Evolutionary conservation across 2,888 invertebrate species (phyloP), one percentile per base, ranked within the genome.

Genomic region (Eristalinus aeneus): DNA sequence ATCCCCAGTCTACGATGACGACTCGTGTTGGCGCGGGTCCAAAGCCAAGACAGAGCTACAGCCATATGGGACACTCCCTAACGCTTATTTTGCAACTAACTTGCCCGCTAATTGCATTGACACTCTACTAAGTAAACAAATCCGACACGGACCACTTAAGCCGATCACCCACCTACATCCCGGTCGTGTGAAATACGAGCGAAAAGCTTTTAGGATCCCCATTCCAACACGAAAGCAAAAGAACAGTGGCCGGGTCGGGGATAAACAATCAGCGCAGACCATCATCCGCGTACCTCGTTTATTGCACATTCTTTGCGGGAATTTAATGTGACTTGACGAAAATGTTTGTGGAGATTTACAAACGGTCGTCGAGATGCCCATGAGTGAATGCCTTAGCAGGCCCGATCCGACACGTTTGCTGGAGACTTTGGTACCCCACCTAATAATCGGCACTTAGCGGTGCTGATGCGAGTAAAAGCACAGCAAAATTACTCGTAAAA

Each of bases 401-500:
- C 34, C n/a, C 69, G 64, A 60, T 77, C 23, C n/a, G 54, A 56
- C 67, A 61, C 22, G 22, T 64, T 63, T 36, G 60, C 71, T 12
- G 39, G 56, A 53, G 60, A 46, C 46, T 71, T 23, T 16, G 73
- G 56, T 64, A 82, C 81, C 81, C 73, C 67, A 71, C 71, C 77
- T 78, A 82, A 78, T 81, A 86, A 86, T 78, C 64, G 61, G 77
- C 82, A 86, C 78, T 86, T 74, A 82, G 72, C 73, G 58, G 63
- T 53, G 61, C 72, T 79, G 79, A 79, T 73, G 79, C 67, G 67
- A 71, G 82, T 77, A 82, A 82, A 83, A 83, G 83, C 86, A 64
- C 82, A 71, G 65, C 74, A 78, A 82, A 82, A 86, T 86, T 77
- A 82, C 86, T 86, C 86, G 86, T 86, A 82, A 86, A 86, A 86